Evolutionary conservation across 2,797 vertebrate species (phyloP).

Genomic region (Euphonia xanthogaster): DNA sequence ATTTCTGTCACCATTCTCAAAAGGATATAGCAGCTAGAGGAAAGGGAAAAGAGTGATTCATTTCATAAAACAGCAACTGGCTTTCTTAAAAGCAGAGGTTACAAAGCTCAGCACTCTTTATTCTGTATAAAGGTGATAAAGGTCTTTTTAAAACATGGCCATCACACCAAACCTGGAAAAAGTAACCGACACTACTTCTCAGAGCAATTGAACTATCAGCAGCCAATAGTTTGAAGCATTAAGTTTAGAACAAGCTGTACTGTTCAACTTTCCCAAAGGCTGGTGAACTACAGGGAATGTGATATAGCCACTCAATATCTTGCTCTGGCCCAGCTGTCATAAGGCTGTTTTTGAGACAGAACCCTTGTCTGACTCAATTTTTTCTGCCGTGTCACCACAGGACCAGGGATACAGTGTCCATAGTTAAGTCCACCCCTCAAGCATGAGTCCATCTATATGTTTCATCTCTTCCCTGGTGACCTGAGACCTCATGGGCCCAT

Average conservation of each 20-base stretch:
- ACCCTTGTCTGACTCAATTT: neutral
- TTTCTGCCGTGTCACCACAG: accelerated
- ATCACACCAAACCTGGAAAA: neutral
- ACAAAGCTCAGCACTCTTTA: neutral
- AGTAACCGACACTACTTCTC: neutral
- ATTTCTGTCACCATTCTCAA: neutral
- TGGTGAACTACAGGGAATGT: neutral
- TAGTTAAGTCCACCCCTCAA: neutral
- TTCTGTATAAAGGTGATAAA: neutral
- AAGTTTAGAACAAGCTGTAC: neutral
- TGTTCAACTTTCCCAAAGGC: neutral
- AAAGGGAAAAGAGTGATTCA: neutral
- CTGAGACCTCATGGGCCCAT: neutral
- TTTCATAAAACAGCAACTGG: neutral
- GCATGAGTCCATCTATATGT: neutral
- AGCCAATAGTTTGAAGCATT: neutral
- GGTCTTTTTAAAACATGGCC: neutral
- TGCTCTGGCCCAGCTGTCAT: neutral
- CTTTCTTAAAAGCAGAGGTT: conserved; percentile 16
- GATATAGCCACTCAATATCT: neutral
- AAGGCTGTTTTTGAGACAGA: neutral
- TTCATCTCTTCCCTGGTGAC: neutral
- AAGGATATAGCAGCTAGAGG: neutral
- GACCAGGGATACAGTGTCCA: too few relatives aligned
- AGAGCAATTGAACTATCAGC: neutral